Conservation (phyloP, 2,888 invertebrate species). For the Cylindroiulus punctatus region DNA sequence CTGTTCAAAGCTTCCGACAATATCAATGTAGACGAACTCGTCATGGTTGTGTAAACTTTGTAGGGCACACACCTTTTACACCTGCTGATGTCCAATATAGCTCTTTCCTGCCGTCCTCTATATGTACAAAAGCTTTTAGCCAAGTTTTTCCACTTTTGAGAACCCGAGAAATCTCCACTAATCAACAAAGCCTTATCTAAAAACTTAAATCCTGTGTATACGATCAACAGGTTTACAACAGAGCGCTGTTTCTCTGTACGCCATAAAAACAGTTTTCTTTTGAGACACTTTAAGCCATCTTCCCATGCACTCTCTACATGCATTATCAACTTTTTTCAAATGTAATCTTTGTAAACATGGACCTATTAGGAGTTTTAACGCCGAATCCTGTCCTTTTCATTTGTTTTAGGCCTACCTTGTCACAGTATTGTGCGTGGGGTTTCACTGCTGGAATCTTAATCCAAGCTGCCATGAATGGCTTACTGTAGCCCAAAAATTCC, state of each 20-base stretch:
- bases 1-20: constrained; percentile 52
- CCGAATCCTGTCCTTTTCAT: constrained; percentile 17
- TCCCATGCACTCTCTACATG: constrained; percentile 27
- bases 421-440: neutral
- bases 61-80: constrained; percentile 48
- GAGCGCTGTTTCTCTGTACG: constrained; percentile 6
- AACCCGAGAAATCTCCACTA: constrained; percentile 35
- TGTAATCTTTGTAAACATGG: constrained; percentile 38
- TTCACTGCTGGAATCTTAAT: constrained; percentile 25
- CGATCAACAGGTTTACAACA: constrained; percentile 26
- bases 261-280: constrained; percentile 43
- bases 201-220: constrained; percentile 44
- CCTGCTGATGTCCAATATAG: constrained; percentile 45
- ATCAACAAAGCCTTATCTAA: constrained; percentile 43
- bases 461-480: neutral
- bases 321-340: constrained; percentile 44
- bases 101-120: constrained; percentile 24
- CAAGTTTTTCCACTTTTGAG: neutral
- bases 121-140: constrained; percentile 45
- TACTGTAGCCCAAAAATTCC: neutral
- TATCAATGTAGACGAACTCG: constrained; percentile 46
- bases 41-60: constrained; percentile 49
- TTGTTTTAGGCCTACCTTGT: neutral
- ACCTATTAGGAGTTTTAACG: constrained; percentile 43
- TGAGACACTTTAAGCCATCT: constrained; percentile 45